These are phyloP conservation scores for Eriosoma lanigerum DNA, from an alignment of 1,140 invertebrate species.

Conservation along the genomic window DNA sequence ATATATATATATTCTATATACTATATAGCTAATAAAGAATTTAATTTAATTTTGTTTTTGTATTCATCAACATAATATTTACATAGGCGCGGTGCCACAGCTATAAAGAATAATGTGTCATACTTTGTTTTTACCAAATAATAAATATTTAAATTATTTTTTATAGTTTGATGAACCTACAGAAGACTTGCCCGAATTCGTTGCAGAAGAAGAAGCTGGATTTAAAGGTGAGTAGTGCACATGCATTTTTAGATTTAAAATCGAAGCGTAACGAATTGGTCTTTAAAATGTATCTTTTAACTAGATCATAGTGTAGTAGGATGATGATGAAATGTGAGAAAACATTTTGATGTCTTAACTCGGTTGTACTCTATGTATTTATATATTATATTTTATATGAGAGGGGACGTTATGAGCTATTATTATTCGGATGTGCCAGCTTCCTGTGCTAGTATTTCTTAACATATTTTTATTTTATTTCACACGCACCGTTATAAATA, in stretches of 20 bases:
- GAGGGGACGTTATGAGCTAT: conserved; percentile 35
- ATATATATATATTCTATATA: too few species aligned
- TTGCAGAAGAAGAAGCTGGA: conserved; percentile 37
- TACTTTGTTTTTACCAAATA: too few species aligned
- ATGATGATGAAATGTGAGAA: conserved; percentile 50
- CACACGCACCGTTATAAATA: conserved; percentile 30
- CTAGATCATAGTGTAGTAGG: conserved; percentile 7
- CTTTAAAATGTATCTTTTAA: conserved; percentile 22
- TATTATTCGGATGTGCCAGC: conserved; percentile 36
- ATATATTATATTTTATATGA: not conserved
- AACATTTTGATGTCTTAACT: conserved; percentile 23
- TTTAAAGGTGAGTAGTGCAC: conserved; percentile 46
- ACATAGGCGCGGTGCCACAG: too few species aligned
- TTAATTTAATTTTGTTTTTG: too few species aligned
- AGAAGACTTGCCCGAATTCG: conserved; percentile 32
- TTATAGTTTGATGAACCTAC: conserved; percentile 44
- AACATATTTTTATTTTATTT: conserved; percentile 30
- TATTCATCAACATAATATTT: too few species aligned
- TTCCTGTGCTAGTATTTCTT: conserved; percentile 38
- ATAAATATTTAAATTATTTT: not conserved
- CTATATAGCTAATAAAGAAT: too few species aligned
- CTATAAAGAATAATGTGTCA: too few species aligned
- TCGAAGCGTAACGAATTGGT: not conserved
- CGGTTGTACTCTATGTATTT: not conserved
- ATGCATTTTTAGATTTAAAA: not conserved